Evolutionary conservation across 92 coral and sea anemone genomes (phyloP).

Genomic region (Scolanthus callimorphus): DNA sequence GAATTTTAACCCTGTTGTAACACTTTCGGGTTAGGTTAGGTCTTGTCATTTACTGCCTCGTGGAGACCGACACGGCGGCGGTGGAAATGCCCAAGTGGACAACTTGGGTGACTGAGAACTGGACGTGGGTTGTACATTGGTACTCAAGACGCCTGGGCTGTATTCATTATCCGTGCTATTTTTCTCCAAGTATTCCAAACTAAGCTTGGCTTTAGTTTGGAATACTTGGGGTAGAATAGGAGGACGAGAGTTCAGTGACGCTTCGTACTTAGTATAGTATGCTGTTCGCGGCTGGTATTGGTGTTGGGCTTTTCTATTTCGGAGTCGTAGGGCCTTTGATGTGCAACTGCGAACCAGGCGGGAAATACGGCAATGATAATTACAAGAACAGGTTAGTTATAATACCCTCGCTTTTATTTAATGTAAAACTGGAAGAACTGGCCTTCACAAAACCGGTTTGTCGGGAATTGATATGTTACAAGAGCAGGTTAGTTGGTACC

Average conservation of each 20-base stretch:
- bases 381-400: conserved; percentile 59
- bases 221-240: conserved; percentile 52
- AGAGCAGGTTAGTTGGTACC: no score
- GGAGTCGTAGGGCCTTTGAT: conserved; percentile 24
- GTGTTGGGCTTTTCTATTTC: neutral
- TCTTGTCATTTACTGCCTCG: conserved; percentile 70
- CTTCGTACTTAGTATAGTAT: conserved; percentile 86
- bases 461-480: no score
- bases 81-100: conserved; percentile 55
- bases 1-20: conserved; percentile 77
- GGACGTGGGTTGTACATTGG: conserved; percentile 94
- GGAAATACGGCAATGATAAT: conserved; percentile 40
- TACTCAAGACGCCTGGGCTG: conserved; percentile 82
- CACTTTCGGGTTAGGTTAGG: conserved; percentile 60
- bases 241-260: conserved; percentile 83
- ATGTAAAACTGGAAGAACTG: no score
- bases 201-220: no score
- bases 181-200: conserved; percentile 74
- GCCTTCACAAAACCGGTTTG: no score
- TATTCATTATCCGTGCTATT: conserved; percentile 71
- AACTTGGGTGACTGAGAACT: conserved; percentile 69
- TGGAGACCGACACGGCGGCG: conserved; percentile 58
- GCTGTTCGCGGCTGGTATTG: conserved; percentile 31
- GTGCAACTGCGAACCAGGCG: conserved; percentile 50
- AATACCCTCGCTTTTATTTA: no score